Base-by-base conservation (phyloP, 2,113 vertebrate genomes). In the Taxidea taxus region DNA sequence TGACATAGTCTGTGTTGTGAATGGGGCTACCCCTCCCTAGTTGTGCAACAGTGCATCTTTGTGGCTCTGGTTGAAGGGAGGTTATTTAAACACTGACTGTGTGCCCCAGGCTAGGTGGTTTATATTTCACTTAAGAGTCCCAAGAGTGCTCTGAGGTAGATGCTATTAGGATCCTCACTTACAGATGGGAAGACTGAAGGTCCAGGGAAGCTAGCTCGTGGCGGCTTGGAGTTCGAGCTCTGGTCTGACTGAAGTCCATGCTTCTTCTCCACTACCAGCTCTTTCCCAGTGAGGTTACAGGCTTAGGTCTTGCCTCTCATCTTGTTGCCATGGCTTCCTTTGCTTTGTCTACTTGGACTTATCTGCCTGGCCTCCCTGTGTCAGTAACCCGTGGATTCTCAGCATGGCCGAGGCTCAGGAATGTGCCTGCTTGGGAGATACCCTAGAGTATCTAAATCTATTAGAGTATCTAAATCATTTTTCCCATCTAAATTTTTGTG, bases 401-500 rank as follows among this genome's bases (percentile, higher is more conserved):
- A 84, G 75, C 8, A 70, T 77, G 49, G 25, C 89, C 37, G n/a
- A 97, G 68, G 51, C 74, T 95, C 60, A 90, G 78, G 90, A 93
- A 85, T 96, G 78, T 96, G 58, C 49, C 62, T 94, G n/a, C 58
- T 83, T 92, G 34, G 47, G n/a, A 91, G 94, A 93, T 83, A 64
- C 66, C 39, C 47, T 74, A 75, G 78, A 86, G 27, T 78, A 31
- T 75, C 89, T 39, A 92, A 77, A 47, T 47, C 51, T n/a, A n/a
- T n/a, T 74, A 75, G 78, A 86, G 27, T 78, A 31, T 75, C 89
- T 39, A 92, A 77, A 47, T 47, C 51, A 39, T 70, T 85, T 88
- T 95, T 88, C 12, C 11, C n/a, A 91, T 95, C 75, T 91, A 86
- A 90, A 96, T 42, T 93, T 29, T 72, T 87, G 90, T 92, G 97